phyloP scores from a whole-genome alignment of 1,140 invertebrate genomes.

The Diabrotica virgifera region DNA sequence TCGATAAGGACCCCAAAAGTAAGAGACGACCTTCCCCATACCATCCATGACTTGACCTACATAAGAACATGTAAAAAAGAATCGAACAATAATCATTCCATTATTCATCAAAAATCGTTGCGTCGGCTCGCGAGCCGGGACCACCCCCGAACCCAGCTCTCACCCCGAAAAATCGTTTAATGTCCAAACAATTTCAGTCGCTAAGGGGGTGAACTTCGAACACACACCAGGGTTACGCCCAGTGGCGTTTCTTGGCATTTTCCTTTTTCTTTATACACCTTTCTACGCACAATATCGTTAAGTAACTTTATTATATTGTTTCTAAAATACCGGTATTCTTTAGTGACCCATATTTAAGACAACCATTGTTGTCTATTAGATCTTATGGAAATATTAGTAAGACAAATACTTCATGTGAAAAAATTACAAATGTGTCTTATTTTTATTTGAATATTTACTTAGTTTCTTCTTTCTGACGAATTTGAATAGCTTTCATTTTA shows the following conservation, averaged over 20 bases:
- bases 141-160: constrained; percentile 4
- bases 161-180: constrained; percentile 10
- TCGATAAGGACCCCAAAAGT: constrained; percentile 1
- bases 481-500: no score
- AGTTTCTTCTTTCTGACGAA: no score
- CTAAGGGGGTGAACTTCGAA: constrained; percentile 10
- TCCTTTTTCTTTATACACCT: no score
- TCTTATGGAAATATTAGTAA: no score
- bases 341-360: no score
- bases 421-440: no score
- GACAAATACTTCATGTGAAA: no score
- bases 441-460: no score
- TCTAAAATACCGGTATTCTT: no score
- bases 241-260: neutral
- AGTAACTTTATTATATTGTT: no score
- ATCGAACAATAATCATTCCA: constrained; percentile 10
- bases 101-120: constrained; percentile 16
- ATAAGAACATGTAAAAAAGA: constrained; percentile 12
- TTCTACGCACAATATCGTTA: no score
- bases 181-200: constrained; percentile 13
- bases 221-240: neutral
- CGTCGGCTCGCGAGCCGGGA: neutral
- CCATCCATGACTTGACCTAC: constrained; percentile 12
- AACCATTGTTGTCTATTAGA: no score
- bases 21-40: constrained; percentile 12